Evolutionary conservation across 2,888 invertebrate species (phyloP).

Genomic region (Iphiclides podalirius): DNA sequence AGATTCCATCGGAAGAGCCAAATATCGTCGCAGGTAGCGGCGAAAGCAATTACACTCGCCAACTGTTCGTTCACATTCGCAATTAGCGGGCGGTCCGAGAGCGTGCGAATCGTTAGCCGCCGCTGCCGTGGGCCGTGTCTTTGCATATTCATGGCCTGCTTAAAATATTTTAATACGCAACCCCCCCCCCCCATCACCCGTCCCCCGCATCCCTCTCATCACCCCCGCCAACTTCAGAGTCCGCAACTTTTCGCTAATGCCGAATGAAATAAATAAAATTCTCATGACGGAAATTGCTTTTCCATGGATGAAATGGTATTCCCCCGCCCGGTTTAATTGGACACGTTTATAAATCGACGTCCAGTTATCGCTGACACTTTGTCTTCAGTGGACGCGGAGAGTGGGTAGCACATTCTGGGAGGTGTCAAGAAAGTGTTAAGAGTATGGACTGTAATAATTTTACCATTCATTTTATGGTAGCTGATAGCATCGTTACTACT

Average conservation of each 20-base stretch:
- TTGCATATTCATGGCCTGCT: constrained; percentile 79
- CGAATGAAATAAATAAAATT: constrained; percentile 42
- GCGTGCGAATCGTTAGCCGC: constrained; percentile 78
- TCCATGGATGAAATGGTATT: constrained; percentile 10
- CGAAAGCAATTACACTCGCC: constrained; percentile 75
- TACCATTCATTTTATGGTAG: no score
- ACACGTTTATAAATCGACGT: no score
- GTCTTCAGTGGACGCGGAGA: no score
- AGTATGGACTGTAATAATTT: no score
- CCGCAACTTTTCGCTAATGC: constrained; percentile 68
- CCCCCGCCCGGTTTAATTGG: neutral
- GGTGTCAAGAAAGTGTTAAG: no score
- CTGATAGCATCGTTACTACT: no score
- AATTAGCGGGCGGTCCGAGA: constrained; percentile 78
- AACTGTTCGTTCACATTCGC: constrained; percentile 77
- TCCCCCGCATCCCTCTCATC: constrained; percentile 61
- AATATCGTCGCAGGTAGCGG: constrained; percentile 62
- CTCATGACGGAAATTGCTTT: constrained; percentile 18
- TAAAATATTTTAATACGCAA: constrained; percentile 78
- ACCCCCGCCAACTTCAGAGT: constrained; percentile 39
- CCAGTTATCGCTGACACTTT: no score
- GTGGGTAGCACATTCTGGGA: no score
- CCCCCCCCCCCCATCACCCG: constrained; percentile 53
- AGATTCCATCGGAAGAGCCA: constrained; percentile 43
- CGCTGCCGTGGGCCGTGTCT: constrained; percentile 70